Evolutionary conservation across 92 coral and sea anemone species (phyloP), one percentile per base, ranked within the genome.

Genomic region (Actinernus sp.): DNA sequence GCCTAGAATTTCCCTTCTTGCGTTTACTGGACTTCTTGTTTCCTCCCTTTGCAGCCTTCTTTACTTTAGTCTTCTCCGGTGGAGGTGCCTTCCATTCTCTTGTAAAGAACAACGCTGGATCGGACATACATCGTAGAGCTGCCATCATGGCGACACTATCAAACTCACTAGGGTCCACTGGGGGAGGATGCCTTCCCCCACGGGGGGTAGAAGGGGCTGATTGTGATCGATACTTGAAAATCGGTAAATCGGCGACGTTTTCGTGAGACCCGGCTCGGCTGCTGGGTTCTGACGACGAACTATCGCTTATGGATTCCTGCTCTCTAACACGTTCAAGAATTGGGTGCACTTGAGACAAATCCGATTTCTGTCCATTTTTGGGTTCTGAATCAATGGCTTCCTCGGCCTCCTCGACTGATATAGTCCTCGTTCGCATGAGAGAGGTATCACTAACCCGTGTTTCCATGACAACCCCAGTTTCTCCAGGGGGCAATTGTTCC

Each of bases 131-230:
- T 44, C 86, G 84, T 38, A 62, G 67, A 2, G 83, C 45, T 17
- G 78, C 63, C 39, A 90, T 38, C 44, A 61, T 75, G 23, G 72
- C 84, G 26, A 62, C 66, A 14, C 51, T 73, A 22, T 91, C 97
- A 24, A 65, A 72, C 24, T 79, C 81, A 26, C 63, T 49, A 26
- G 80, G 63, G 57, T 63, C 83, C 48, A 92, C 72, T 9, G 93
- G 83, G 55, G 74, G 85, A 19, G 88, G 63, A 55, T 90, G 99
- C 63, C 92, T 79, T 47, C 85, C 92, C 71, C 99, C 99, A 71
- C 97, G 89, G 11, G 99, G 99, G 66, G 99, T 91, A 43, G 99
- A 78, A n/a, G 99, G 99, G 32, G 99, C 99, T 16, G 99, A 95
- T 8, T 62, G 83, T 1, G 92, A 91, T 41, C 69, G 65, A 19